A percentile compares a stretch with the other conserved stretches of the same genome.
phyloP scores from a whole-genome alignment of 2,888 invertebrate genomes.

The Junonia oenone region DNA sequence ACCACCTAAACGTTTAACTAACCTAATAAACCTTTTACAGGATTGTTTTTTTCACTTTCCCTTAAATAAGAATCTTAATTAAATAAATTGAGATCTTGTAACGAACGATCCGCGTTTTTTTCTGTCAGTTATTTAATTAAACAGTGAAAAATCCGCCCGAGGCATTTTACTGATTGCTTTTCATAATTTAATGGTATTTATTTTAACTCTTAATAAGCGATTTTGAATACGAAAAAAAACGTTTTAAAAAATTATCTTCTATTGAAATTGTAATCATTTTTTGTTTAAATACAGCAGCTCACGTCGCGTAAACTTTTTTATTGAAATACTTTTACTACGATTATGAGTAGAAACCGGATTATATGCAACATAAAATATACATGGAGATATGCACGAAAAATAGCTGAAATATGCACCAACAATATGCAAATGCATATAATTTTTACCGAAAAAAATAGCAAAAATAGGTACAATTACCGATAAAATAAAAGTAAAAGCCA shows the following conservation, averaged over 20 bases:
- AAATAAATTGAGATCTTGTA: conserved; percentile 57
- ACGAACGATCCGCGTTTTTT: conserved; percentile 44
- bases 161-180: conserved; percentile 11
- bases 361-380: no score
- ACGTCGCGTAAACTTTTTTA: no score
- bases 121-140: conserved; percentile 50
- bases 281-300: no score
- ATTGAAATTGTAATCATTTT: neutral
- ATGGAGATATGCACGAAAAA: no score
- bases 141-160: conserved; percentile 21
- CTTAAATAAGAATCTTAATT: conserved; percentile 49
- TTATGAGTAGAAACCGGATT: no score
- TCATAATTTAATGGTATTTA: conserved; percentile 8
- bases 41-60: conserved; percentile 11
- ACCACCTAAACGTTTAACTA: neutral
- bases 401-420: no score
- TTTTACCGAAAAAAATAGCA: no score
- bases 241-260: neutral
- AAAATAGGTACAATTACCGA: no score
- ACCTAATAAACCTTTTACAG: conserved; percentile 4
- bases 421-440: no score
- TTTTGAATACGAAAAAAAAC: neutral
- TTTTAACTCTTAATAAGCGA: neutral
- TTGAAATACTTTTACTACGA: no score
- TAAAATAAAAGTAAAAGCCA: no score